Base-by-base conservation (phyloP, 1,140 invertebrate genomes). In the Tyrophagus putrescentiae region DNA sequence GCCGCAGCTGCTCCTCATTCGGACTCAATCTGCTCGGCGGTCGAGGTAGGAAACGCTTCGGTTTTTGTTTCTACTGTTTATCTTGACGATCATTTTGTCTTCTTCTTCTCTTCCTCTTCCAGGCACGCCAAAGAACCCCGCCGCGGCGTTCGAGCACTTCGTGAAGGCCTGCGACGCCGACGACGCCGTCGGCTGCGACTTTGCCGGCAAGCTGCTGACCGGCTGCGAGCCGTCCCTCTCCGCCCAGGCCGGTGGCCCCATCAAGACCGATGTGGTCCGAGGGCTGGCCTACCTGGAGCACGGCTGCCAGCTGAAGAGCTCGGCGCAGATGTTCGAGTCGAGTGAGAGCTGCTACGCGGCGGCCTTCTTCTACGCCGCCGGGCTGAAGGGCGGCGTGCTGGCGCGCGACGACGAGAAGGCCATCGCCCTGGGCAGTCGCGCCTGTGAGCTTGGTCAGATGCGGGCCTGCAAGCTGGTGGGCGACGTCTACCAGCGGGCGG, bases 1-100 rank as follows among this genome's bases (percentile, higher is more conserved):
- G 76, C 4, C 83, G 80, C 68, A 93, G 88, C 68, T 95, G 90
- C 69, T 78, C 81, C 44, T 91, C 92, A 73, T 84, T 77, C 71
- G 90, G 81, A 4, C 82, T 80, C 64, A 88, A 85, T 63, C 62
- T 57, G 27, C 69, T 72, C 36, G 21, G 68, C 3, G 75, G 76
- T 31, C 67, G 62, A 70, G 71, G 69, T 68, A 31, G 32, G 21
- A 53, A 36, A n/a, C n/a, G n/a, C n/a, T n/a, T n/a, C n/a, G n/a
- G n/a, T 16, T 32, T 39, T 48, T 21, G n/a, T n/a, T 41, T 21
- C 5, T 64, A 57, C 13, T 11, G 36, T 25, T 33, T 11, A 3
- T 13, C 45, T 16, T 21, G n/a, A 39, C 21, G 0, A 42, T 41
- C 3, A 29, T 33, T 7, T 64, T 39, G 41, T 1, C 59, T 58